These are phyloP conservation scores for Spisula subtruncata DNA, from an alignment of 2,888 invertebrate species.

Conservation along the genomic window DNA sequence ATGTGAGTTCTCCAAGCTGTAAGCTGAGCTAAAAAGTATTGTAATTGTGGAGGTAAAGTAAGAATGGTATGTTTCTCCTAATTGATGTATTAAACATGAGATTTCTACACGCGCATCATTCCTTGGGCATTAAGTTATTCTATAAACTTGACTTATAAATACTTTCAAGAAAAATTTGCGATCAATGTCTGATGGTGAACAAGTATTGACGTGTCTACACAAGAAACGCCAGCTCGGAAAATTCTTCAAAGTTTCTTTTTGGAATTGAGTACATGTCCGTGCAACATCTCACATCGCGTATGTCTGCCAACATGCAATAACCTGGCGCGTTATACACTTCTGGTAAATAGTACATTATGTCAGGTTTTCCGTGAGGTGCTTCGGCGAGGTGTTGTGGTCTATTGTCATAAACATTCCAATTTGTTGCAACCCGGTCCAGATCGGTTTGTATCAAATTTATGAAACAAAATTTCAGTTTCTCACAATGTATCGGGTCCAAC, in stretches of 20 bases:
- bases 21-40: too few species aligned
- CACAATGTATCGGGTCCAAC: neutral
- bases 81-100: too few species aligned
- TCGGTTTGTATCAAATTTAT: constrained; percentile 53
- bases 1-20: too few species aligned
- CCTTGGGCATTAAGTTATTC: too few species aligned
- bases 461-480: constrained; percentile 55
- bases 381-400: constrained; percentile 36
- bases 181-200: too few species aligned
- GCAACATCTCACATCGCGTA: constrained; percentile 16
- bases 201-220: constrained; percentile 21
- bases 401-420: constrained; percentile 49
- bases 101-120: too few species aligned
- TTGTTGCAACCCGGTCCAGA: constrained; percentile 39
- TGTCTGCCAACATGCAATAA: constrained; percentile 20
- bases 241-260: constrained; percentile 36
- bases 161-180: neutral
- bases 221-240: constrained; percentile 29
- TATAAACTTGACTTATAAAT: neutral
- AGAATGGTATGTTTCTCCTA: too few species aligned
- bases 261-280: constrained; percentile 28
- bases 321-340: constrained; percentile 19
- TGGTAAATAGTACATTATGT: constrained; percentile 42
- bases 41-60: too few species aligned
- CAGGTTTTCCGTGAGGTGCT: constrained; percentile 34